A percentile compares a stretch with the other conserved stretches of the same genome.
phyloP scores from a whole-genome alignment of 30 jellyfish, hydroid and myxozoan genomes.

The Hydra vulgaris region DNA sequence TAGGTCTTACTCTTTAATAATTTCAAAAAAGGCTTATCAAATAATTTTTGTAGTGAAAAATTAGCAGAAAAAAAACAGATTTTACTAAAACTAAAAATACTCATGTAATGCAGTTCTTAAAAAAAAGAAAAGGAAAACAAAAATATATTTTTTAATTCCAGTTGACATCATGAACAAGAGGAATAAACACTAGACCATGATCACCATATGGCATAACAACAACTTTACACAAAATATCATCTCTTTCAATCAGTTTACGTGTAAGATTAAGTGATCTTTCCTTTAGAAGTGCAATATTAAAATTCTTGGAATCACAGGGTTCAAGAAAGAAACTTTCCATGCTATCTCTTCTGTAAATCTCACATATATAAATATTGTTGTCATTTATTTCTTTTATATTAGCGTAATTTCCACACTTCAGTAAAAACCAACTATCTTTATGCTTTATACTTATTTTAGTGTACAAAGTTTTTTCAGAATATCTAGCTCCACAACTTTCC shows the following conservation, averaged over 20 bases:
- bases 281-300: not conserved
- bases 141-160: not conserved
- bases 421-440: conserved; percentile 6
- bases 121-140: not conserved
- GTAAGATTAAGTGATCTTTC: not conserved
- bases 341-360: not conserved
- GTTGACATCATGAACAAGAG: not conserved
- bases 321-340: not conserved
- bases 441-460: not conserved
- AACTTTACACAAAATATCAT: not conserved
- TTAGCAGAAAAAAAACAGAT: not conserved
- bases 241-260: not conserved
- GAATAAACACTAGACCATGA: not conserved
- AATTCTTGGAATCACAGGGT: conserved; percentile 15
- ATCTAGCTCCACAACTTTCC: conserved; percentile 8
- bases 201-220: not conserved
- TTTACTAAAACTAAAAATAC: not conserved
- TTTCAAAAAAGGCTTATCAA: not conserved
- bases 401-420: conserved; percentile 3
- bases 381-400: not conserved
- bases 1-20: not conserved
- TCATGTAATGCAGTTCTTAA: not conserved
- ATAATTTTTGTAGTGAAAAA: not conserved
- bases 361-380: not conserved
- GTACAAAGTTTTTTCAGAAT: not conserved